Evolutionary conservation across 1,140 invertebrate species (phyloP), one percentile per base, ranked within the genome.

Genomic region (Batillaria attramentaria): DNA sequence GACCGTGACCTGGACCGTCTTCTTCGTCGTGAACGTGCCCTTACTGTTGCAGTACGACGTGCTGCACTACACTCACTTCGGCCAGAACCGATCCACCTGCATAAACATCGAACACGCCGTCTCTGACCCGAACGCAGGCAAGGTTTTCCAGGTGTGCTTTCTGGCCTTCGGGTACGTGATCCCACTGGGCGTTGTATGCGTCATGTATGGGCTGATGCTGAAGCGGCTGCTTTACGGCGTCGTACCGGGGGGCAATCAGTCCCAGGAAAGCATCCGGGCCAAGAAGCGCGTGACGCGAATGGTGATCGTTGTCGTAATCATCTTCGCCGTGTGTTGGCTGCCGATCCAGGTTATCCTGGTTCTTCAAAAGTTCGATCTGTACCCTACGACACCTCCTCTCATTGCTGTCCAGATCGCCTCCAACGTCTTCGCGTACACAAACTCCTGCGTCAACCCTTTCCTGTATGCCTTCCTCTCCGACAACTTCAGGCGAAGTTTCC

Each of bases 291-390:
- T 98, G 1, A 99, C 97, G 0, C 93, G 96, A 79, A 95, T 99
- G 94, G 96, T 99, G 10, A 93, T 98, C 50, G 95, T 97, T 33
- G 97, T 99, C 24, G 96, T 99, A 0, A 94, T 96, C 33, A 97
- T 97, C 42, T 99, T 99, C 90, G 97, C 97, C 16, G 92, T 98
- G 46, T 98, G 97, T 91, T 99, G 98, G 98, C 94, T 95, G 84
- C 97, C 97, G 2, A 96, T 99, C 86, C 97, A 98, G 93, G 88
- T 93, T 16, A 89, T 93, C 87, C 90, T 92, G 75, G 88, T 92
- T 69, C 65, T 90, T 62, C 91, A 90, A 72, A 81, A 86, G 77
- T 88, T 88, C 79, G 93, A 92, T 16, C 42, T 65, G 24, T 84
- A 82, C 37, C 92, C 95, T 93, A 91, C 95, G 94, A 72, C 62